Evolutionary conservation across 2,888 invertebrate genomes (phyloP).

Genomic region (Hirtodrosophila duncani): DNA sequence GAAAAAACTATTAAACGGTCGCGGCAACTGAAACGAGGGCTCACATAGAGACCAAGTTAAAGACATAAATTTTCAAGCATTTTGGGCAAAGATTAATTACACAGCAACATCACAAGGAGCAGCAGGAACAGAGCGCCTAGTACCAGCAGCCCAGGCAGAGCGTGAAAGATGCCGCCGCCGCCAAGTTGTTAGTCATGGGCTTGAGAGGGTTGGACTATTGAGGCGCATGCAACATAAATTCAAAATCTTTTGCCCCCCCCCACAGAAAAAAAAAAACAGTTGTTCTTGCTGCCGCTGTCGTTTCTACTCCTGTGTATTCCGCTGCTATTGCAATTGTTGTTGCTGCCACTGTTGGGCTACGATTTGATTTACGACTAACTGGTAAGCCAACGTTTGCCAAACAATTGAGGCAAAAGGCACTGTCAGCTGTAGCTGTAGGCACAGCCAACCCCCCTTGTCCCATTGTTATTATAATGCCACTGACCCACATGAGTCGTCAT

Average conservation of each 20-base stretch:
- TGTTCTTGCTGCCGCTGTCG: neutral
- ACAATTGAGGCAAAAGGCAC: conserved; percentile 47
- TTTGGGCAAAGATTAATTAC: conserved; percentile 75
- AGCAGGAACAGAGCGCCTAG: conserved; percentile 16
- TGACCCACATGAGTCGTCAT: conserved; percentile 33
- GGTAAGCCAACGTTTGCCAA: conserved; percentile 43
- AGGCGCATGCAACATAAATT: conserved; percentile 64
- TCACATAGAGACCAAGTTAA: conserved; percentile 55
- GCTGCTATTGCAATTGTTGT: conserved; percentile 1
- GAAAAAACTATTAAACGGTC: conserved; percentile 61
- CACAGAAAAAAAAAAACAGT: neutral
- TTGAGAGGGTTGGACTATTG: conserved; percentile 29
- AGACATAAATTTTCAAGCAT: conserved; percentile 74
- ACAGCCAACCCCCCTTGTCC: conserved; percentile 9
- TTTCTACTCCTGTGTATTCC: neutral
- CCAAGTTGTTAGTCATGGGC: conserved; percentile 14
- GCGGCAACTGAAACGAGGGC: conserved; percentile 10
- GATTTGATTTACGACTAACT: conserved; percentile 48
- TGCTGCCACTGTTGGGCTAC: too few relatives aligned
- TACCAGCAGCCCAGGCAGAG: conserved; percentile 10
- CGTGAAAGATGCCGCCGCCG: neutral
- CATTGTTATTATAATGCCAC: conserved; percentile 40
- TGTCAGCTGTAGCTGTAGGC: conserved; percentile 20
- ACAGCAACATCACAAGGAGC: conserved; percentile 26
- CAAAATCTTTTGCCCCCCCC: conserved; percentile 26